A percentile compares a stretch with the other conserved stretches of the same genome.
These are phyloP conservation scores for Austrofundulus limnaeus DNA, from an alignment of 2,113 vertebrate species.

Conservation along the genomic window DNA sequence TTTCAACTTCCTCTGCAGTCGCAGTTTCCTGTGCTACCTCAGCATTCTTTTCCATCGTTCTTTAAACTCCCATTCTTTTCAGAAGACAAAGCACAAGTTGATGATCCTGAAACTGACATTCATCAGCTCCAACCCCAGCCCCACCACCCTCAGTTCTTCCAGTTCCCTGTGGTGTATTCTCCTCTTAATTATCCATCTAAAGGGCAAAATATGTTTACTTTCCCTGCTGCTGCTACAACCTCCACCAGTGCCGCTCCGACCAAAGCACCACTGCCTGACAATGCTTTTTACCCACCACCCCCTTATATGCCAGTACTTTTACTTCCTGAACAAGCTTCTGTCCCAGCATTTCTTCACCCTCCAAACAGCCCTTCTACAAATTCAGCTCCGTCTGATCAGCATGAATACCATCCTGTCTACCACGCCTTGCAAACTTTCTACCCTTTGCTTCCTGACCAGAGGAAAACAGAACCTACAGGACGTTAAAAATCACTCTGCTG, in stretches of 20 bases:
- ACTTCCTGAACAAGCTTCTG: constrained; percentile 5
- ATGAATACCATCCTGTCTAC: background rate
- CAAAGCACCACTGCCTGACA: background rate
- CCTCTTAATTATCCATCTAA: background rate
- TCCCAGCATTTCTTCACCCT: constrained; percentile 36
- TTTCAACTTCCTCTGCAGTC: constrained; percentile 1
- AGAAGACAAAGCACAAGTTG: background rate
- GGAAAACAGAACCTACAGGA: background rate
- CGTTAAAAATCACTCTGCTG: background rate
- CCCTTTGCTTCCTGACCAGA: constrained; percentile 5
- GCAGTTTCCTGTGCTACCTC: constrained; percentile 10
- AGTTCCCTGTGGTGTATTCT: constrained; percentile 24
- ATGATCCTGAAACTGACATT: constrained; percentile 1
- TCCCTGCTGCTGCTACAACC: constrained; percentile 7
- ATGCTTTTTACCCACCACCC: constrained; percentile 30
- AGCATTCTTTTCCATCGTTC: constrained; percentile 18
- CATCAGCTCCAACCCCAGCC: constrained; percentile 3
- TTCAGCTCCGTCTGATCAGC: constrained; percentile 7
- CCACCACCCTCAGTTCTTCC: constrained; percentile 9
- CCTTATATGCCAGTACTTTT: constrained; percentile 18
- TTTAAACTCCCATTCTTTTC: background rate
- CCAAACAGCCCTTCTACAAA: constrained; percentile 1
- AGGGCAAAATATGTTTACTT: background rate
- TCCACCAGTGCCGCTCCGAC: background rate
- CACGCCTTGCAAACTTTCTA: background rate